Conservation (phyloP, 2,888 invertebrate species). For the Drosophila formosana region DNA sequence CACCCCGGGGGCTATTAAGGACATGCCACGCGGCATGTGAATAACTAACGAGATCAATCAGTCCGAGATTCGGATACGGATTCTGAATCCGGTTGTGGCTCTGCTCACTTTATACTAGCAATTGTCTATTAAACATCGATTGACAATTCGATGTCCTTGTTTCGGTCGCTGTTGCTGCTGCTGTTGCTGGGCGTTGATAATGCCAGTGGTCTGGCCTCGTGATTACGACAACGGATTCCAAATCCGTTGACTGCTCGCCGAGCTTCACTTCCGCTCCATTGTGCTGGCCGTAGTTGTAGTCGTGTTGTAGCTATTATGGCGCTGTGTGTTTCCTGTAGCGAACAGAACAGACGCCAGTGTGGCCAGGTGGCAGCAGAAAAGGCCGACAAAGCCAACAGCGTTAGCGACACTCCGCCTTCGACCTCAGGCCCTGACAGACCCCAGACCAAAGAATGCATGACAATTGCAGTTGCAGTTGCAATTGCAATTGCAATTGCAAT, state of each 20-base stretch:
- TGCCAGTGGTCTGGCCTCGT: slow-evolving; percentile 27
- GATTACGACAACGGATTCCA: slow-evolving; percentile 37
- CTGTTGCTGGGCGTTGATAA: slow-evolving; percentile 35
- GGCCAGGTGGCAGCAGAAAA: slow-evolving; percentile 17
- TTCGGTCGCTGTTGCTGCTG: background rate
- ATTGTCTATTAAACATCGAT: slow-evolving; percentile 36
- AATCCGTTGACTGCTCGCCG: slow-evolving; percentile 42
- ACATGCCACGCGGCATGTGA: background rate
- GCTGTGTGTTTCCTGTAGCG: slow-evolving; percentile 50
- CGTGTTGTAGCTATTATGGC: slow-evolving; percentile 49
- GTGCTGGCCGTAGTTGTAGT: slow-evolving; percentile 33
- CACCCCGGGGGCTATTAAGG: slow-evolving; percentile 22
- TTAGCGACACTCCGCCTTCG: slow-evolving; percentile 36
- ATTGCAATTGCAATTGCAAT: slow-evolving; percentile 12
- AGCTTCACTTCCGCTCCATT: slow-evolving; percentile 54
- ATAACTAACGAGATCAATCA: slow-evolving; percentile 18
- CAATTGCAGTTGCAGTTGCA: slow-evolving; percentile 19
- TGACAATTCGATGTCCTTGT: slow-evolving; percentile 14
- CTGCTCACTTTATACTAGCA: slow-evolving; percentile 18
- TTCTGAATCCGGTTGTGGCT: slow-evolving; percentile 7
- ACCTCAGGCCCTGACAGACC: background rate
- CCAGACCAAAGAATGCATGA: background rate
- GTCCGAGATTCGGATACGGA: slow-evolving; percentile 1
- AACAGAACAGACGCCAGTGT: slow-evolving; percentile 17
- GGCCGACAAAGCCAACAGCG: slow-evolving; percentile 31